Percentiles rank a stretch among this genome's conserved stretches.
phyloP scores from a whole-genome alignment of 1,140 invertebrate species.

The Drosophila carrolli region DNA sequence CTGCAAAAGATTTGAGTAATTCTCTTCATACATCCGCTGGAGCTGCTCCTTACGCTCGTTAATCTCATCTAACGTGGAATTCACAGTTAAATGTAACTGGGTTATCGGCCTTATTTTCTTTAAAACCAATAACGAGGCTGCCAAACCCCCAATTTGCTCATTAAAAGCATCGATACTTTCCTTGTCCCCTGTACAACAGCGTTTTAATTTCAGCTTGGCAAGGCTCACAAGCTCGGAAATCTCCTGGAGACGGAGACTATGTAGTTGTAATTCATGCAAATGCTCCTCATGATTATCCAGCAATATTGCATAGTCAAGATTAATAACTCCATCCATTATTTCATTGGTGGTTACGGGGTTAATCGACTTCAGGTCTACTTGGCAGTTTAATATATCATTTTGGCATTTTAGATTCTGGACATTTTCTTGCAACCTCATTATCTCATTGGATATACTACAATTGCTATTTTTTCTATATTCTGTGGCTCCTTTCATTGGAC shows the following conservation, averaged over 20 bases:
- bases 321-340: background rate
- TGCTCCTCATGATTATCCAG: background rate
- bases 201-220: constrained; percentile 9
- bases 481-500: too few species aligned
- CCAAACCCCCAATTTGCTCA: constrained; percentile 13
- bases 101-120: background rate
- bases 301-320: constrained; percentile 1
- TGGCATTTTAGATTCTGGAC: background rate
- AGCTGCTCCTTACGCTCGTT: background rate
- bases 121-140: constrained; percentile 12
- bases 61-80: constrained; percentile 2
- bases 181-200: constrained; percentile 1
- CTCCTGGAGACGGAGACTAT: constrained; percentile 4
- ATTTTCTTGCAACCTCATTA: background rate
- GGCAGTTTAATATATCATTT: background rate
- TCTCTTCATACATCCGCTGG: background rate
- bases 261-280: constrained; percentile 1
- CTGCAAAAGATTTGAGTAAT: constrained; percentile 6
- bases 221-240: constrained; percentile 15
- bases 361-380: background rate
- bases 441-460: background rate
- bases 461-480: too few species aligned
- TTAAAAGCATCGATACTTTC: constrained; percentile 35
- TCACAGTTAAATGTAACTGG: constrained; percentile 18
- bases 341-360: background rate